Conservation (phyloP, 2,888 invertebrate genomes). For the Caenorhabditis becei region DNA sequence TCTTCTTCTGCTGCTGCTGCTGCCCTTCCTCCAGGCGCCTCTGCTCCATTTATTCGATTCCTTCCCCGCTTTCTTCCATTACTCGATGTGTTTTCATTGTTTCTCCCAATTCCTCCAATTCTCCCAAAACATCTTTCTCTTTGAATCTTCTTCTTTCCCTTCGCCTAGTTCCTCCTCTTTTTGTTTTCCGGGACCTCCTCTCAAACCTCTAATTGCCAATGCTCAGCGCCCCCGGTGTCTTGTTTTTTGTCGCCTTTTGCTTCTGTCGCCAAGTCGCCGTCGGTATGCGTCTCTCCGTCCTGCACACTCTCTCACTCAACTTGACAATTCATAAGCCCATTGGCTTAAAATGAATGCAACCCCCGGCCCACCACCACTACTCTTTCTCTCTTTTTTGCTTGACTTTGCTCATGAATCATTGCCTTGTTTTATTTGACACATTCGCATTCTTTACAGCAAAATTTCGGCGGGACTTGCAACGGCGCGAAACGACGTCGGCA, state of each 20-base stretch:
- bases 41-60: conserved; percentile 23
- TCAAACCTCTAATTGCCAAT: conserved; percentile 41
- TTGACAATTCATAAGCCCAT: conserved; percentile 58
- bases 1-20: conserved; percentile 22
- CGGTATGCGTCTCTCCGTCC: conserved; percentile 45
- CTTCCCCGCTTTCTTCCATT: conserved; percentile 26
- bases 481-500: conserved; percentile 67
- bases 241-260: conserved; percentile 35
- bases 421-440: conserved; percentile 13
- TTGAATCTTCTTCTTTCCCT: conserved; percentile 7
- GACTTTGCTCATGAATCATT: conserved; percentile 23
- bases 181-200: conserved; percentile 21
- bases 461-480: conserved; percentile 67
- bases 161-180: conserved; percentile 11
- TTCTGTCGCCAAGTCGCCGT: not conserved
- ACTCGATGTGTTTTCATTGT: conserved; percentile 43
- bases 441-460: conserved; percentile 64
- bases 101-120: conserved; percentile 20
- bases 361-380: conserved; percentile 17
- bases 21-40: conserved; percentile 35
- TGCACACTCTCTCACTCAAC: conserved; percentile 43
- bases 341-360: conserved; percentile 55
- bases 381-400: conserved; percentile 16
- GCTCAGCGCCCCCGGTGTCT: conserved; percentile 23
- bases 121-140: conserved; percentile 16